Conservation (phyloP, 23 tunicate species). For the Oikopleura vanhoeffeni region DNA sequence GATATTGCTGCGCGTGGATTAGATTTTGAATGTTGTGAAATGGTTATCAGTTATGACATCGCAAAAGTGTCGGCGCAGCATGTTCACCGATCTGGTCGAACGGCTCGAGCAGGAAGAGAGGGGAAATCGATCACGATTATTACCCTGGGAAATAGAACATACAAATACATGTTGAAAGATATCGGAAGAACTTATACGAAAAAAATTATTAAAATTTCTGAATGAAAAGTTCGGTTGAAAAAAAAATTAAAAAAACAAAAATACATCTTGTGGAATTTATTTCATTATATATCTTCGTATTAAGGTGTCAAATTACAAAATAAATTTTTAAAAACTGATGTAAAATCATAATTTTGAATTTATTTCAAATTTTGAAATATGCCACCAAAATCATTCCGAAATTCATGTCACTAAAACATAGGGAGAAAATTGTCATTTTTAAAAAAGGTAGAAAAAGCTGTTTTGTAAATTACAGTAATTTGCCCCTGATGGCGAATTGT, state of each 20-base stretch:
- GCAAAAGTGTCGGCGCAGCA: background rate
- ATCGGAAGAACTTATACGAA: background rate
- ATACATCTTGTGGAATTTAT: no score
- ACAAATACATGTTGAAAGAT: background rate
- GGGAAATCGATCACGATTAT: background rate
- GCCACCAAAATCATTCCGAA: no score
- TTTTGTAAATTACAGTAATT: no score
- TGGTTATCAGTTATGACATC: background rate
- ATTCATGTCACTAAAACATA: no score
- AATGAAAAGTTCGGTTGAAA: background rate
- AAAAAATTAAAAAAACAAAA: background rate
- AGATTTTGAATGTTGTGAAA: background rate
- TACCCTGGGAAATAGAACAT: background rate
- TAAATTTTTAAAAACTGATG: no score
- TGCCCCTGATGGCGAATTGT: no score
- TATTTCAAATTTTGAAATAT: no score
- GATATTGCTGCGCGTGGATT: background rate
- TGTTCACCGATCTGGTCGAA: constrained; percentile 7
- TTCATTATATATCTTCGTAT: no score
- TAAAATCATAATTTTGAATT: no score
- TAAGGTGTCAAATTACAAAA: no score
- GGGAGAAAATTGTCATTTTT: no score
- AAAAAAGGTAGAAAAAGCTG: no score
- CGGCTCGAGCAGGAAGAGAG: constrained; percentile 1
- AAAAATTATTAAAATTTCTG: background rate